Evolutionary conservation across 2,797 vertebrate genomes (phyloP).

Genomic region (Microctenopoma steveboyesi): DNA sequence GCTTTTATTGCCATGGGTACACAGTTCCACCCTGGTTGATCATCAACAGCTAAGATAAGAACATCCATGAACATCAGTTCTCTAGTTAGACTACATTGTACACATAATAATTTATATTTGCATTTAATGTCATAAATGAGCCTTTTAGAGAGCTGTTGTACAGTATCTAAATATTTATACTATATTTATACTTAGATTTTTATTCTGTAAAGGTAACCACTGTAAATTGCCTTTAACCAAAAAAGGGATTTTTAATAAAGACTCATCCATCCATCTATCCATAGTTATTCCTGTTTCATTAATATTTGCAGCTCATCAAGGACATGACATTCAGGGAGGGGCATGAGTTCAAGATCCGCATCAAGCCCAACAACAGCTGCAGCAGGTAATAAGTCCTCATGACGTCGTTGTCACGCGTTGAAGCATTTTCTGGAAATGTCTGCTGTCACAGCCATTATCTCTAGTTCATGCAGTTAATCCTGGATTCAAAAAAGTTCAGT

Average conservation of each 20-base stretch:
- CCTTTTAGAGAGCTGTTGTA: too few relatives aligned
- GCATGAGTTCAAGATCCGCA: constrained; percentile 77
- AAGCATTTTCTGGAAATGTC: neutral
- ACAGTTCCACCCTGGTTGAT: constrained; percentile 44
- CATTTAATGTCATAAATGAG: neutral
- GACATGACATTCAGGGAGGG: constrained; percentile 81
- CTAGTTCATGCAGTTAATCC: neutral
- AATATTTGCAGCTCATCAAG: constrained; percentile 60
- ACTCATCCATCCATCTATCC: too few relatives aligned
- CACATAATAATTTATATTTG: neutral
- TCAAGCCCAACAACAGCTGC: constrained; percentile 56
- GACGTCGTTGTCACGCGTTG: neutral
- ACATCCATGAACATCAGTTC: neutral
- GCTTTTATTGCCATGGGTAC: constrained; percentile 33
- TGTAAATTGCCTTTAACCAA: too few relatives aligned
- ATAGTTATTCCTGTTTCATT: neutral
- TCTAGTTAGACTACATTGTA: neutral
- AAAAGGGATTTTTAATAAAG: too few relatives aligned
- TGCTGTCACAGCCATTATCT: neutral
- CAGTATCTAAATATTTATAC: too few relatives aligned
- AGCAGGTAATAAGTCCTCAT: constrained; percentile 25
- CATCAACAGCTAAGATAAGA: constrained; percentile 57
- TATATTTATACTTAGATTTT: too few relatives aligned
- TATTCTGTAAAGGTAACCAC: too few relatives aligned
- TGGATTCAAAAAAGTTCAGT: neutral